Conservation (phyloP, 1,140 invertebrate species). For the Drosophila varians region DNA sequence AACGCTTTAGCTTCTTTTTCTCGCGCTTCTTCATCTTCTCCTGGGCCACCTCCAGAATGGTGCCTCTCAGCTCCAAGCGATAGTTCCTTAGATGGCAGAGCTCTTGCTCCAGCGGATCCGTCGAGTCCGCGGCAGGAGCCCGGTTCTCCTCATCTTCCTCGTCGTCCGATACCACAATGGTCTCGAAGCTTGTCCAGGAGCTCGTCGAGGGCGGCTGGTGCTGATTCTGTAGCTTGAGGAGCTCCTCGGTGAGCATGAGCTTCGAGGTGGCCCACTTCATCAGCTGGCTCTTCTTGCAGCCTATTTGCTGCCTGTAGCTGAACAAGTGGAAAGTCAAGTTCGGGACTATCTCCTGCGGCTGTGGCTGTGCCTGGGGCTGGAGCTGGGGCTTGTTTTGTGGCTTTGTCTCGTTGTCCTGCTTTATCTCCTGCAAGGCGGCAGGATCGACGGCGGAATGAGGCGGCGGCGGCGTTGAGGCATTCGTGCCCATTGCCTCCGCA, state of each 20-base stretch:
- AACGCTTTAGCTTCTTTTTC: conserved; percentile 61
- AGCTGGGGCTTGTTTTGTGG: background rate
- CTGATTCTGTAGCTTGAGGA: conserved; percentile 47
- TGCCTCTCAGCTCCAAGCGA: conserved; percentile 40
- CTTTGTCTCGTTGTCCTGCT: background rate
- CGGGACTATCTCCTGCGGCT: background rate
- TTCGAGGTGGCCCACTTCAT: conserved; percentile 72
- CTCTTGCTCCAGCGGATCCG: conserved; percentile 19
- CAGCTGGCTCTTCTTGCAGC: conserved; percentile 51
- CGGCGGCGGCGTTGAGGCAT: background rate
- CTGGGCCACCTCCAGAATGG: conserved; percentile 55
- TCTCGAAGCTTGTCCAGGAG: conserved; percentile 43
- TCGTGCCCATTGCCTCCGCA: conserved; percentile 21
- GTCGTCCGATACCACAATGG: conserved; percentile 38
- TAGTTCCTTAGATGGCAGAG: conserved; percentile 44
- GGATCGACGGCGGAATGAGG: background rate
- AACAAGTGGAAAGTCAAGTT: conserved; percentile 58
- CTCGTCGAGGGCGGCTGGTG: conserved; percentile 7
- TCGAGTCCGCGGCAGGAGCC: background rate
- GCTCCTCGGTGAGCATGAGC: conserved; percentile 64
- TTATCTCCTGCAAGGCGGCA: background rate
- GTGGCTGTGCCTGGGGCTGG: no score
- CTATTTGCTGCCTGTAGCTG: conserved; percentile 62
- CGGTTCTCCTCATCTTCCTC: conserved; percentile 52
- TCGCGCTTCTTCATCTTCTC: conserved; percentile 53